A percentile compares a stretch with the other conserved stretches of the same genome.
These are phyloP conservation scores for Eupithecia insigniata DNA, from an alignment of 2,888 invertebrate genomes.

Conservation along the genomic window DNA sequence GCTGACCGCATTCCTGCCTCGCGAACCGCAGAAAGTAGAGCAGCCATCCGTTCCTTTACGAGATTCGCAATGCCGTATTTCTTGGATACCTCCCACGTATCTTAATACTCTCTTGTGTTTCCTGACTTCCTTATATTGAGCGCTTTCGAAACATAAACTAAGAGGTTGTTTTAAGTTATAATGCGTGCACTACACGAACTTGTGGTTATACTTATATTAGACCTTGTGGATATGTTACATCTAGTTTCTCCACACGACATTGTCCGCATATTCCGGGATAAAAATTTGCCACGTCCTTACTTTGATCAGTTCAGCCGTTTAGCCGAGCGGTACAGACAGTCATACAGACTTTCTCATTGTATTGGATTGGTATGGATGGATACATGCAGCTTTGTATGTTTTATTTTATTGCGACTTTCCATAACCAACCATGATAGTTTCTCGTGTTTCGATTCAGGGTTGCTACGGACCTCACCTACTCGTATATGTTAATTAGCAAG, in stretches of 20 bases:
- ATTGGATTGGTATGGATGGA: background rate
- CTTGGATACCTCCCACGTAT: slow-evolving; percentile 46
- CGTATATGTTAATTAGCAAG: background rate
- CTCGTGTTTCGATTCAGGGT: background rate
- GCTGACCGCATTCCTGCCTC: slow-evolving; percentile 76
- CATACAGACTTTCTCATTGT: background rate
- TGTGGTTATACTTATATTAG: background rate
- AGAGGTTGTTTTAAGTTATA: background rate
- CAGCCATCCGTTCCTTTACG: slow-evolving; percentile 70
- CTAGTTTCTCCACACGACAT: background rate
- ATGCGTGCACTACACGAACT: background rate
- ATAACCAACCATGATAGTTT: background rate
- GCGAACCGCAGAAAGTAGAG: slow-evolving; percentile 69
- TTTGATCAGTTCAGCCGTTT: background rate
- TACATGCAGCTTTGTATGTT: background rate
- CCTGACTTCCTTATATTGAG: slow-evolving; percentile 17
- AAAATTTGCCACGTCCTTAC: background rate
- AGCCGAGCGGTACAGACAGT: background rate
- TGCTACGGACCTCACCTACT: background rate
- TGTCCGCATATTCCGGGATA: background rate
- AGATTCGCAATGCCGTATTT: slow-evolving; percentile 61
- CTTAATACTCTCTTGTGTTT: slow-evolving; percentile 7
- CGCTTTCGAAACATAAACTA: background rate
- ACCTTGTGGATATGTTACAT: background rate
- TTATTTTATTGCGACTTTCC: background rate